Conservation (phyloP, 2,888 invertebrate genomes). For the Sussaba pulchella region DNA sequence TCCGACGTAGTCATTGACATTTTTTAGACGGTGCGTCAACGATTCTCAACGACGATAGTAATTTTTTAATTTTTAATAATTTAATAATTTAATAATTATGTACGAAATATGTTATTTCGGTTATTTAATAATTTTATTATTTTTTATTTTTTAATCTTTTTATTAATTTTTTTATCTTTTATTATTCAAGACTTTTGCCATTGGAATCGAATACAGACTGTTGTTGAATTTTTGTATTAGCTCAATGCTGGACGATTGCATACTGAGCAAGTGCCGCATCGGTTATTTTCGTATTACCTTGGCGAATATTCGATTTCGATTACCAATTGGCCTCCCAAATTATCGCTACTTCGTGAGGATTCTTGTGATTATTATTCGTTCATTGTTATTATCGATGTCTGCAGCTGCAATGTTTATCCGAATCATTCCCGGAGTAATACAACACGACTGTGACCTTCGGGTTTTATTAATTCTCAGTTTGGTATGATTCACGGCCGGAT, state of each 20-base stretch:
- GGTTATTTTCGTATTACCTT: conserved; percentile 32
- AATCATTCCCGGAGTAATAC: too few species aligned
- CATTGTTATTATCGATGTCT: background rate
- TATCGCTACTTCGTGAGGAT: background rate
- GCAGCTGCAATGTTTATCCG: too few species aligned
- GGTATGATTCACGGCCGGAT: too few species aligned
- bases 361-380: background rate
- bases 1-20: conserved; percentile 12
- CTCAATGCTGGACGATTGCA: background rate
- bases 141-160: too few species aligned
- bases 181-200: background rate
- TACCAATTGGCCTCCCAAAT: conserved; percentile 35
- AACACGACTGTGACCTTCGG: too few species aligned
- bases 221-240: background rate
- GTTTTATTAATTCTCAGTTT: too few species aligned
- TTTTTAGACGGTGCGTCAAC: background rate
- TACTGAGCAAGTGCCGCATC: conserved; percentile 13
- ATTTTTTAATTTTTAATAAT: too few species aligned
- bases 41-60: background rate
- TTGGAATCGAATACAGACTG: conserved; percentile 21
- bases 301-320: conserved; percentile 30
- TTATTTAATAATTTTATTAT: too few species aligned
- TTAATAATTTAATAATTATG: too few species aligned
- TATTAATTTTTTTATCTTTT: background rate
- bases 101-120: too few species aligned